Base-by-base conservation (phyloP, 2,888 invertebrate species). In the Spicauda simplicius region DNA sequence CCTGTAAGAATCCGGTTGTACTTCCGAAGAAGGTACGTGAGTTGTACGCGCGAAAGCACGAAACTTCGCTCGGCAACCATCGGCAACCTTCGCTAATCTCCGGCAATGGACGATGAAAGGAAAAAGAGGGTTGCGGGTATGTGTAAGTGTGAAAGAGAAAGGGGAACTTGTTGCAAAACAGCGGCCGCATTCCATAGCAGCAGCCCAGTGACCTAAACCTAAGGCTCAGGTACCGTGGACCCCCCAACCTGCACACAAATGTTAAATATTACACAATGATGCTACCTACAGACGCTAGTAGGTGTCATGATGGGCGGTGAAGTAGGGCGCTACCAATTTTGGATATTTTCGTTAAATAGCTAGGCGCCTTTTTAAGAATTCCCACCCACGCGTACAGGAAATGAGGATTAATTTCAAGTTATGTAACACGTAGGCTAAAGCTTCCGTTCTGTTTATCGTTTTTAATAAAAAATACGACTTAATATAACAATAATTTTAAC, bases 141-240 rank as follows among this genome's bases (percentile, higher is more conserved):
- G 45, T 25, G 41, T 59, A 72, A 50, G 82, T 78, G 77, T 65
- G 84, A 87, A 76, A 73, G 86, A 76, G 87, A 85, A 64, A 74
- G 75, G 71, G 80, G 85, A 90, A 91, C 90, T 90, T 90, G 90
- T 91, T 90, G 91, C 91, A 84, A 92, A 91, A 88, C 84, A 81
- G 79, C 83, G 86, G 78, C 86, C 84, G 83, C 92, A 91, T 92
- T 91, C 92, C 90, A 73, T 20, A 57, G 63, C 78, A 71, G 75
- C 88, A 90, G 90, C 91, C 92, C 86, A 92, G 84, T 93, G 88
- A 92, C 92, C 92, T 82, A 92, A 89, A 90, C 92, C 92, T 82
- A 91, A 89, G 12, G 37, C 37, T 12, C 37, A 37, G 37, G 33
- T 59, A 67, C 59, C 52, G 65, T 62, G 71, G 74, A 72, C 68